Conservation (phyloP, 2,888 invertebrate genomes). For the Gasteruption jaculator region DNA sequence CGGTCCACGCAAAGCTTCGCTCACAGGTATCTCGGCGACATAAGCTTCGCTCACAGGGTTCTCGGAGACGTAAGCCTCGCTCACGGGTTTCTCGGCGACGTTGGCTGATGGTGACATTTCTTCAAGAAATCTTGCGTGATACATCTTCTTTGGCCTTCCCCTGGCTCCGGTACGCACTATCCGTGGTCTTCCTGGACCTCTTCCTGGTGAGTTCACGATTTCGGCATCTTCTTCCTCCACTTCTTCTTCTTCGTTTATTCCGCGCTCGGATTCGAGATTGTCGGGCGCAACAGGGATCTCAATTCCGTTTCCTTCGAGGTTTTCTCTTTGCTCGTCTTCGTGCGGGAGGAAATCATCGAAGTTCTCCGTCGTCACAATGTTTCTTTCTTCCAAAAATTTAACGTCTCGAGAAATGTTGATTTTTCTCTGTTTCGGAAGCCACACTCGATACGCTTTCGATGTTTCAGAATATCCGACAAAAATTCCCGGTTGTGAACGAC, state of each 20-base stretch:
- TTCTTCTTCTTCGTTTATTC: not conserved
- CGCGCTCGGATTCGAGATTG: not conserved
- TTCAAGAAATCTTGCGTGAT: conserved; percentile 4
- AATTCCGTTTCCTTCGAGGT: not conserved
- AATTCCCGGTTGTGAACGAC: conserved; percentile 16
- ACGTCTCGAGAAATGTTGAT: conserved; percentile 19
- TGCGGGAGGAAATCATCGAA: not conserved
- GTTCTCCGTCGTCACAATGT: not conserved
- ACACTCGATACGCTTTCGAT: conserved; percentile 20
- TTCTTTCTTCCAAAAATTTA: conserved; percentile 12
- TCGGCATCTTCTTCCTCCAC: not conserved
- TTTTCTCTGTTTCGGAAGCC: conserved; percentile 12
- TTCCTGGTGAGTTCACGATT: not conserved
- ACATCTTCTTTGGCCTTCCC: conserved; percentile 17
- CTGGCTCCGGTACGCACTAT: conserved; percentile 11
- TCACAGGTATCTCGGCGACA: conserved; percentile 14
- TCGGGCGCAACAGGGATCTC: conserved; percentile 2
- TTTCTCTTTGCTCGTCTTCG: not conserved
- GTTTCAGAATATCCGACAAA: conserved; percentile 20
- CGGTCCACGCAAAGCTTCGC: conserved; percentile 7
- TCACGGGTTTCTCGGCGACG: conserved; percentile 8
- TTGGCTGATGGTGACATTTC: conserved; percentile 5
- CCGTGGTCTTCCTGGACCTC: conserved; percentile 17
- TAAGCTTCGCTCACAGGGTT: conserved; percentile 5
- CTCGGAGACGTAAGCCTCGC: conserved; percentile 5